Evolutionary conservation across 2,888 invertebrate species (phyloP).

Genomic region (Bembecia ichneumoniformis): DNA sequence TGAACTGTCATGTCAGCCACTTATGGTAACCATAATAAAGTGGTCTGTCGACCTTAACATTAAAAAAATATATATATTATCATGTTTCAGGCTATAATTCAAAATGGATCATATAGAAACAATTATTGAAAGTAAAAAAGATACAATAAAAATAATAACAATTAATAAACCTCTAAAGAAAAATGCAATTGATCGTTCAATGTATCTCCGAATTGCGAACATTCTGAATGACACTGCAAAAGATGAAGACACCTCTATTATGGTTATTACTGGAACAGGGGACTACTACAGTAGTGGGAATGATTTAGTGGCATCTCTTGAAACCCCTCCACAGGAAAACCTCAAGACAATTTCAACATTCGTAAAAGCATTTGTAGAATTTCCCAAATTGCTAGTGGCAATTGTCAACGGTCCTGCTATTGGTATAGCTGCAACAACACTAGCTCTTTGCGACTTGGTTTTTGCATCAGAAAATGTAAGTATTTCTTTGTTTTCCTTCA

Average conservation of each 20-base stretch:
- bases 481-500: slow-evolving; percentile 4
- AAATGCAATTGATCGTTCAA: slow-evolving; percentile 81
- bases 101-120: slow-evolving; percentile 24
- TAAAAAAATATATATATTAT: too few species aligned
- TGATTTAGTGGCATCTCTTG: slow-evolving; percentile 64
- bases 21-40: too few species aligned
- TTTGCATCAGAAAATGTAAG: slow-evolving; percentile 87
- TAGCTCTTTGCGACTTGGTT: slow-evolving; percentile 89
- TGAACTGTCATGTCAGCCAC: too few species aligned
- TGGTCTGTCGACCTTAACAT: too few species aligned
- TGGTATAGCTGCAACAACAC: slow-evolving; percentile 89
- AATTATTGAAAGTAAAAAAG: slow-evolving; percentile 33
- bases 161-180: slow-evolving; percentile 84
- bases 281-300: slow-evolving; percentile 90
- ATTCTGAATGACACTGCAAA: slow-evolving; percentile 78
- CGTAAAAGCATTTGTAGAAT: slow-evolving; percentile 84
- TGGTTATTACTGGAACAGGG: slow-evolving; percentile 85
- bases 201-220: slow-evolving; percentile 77
- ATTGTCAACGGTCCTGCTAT: slow-evolving; percentile 95
- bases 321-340: slow-evolving; percentile 21
- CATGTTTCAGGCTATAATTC: too few species aligned
- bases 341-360: slow-evolving; percentile 62
- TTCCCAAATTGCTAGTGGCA: slow-evolving; percentile 89
- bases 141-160: slow-evolving; percentile 63
- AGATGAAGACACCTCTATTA: slow-evolving; percentile 76